Percentiles rank a stretch among this genome's conserved stretches.
These are phyloP conservation scores for Himalopsyche kuldschensis DNA, from an alignment of 2,888 invertebrate genomes.

Conservation along the genomic window DNA sequence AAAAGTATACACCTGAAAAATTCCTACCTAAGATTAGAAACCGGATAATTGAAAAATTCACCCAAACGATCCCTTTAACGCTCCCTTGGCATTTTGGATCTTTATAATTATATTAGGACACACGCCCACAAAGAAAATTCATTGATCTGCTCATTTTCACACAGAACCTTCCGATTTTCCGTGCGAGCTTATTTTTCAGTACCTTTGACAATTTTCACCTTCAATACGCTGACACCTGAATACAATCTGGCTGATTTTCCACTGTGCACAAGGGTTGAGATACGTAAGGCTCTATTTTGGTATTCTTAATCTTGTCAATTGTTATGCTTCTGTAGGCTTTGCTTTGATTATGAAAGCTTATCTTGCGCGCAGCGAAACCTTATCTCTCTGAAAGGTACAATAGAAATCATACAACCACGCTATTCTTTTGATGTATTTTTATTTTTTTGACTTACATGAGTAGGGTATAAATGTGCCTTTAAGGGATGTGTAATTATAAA, in stretches of 20 bases:
- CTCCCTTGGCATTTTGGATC: background rate
- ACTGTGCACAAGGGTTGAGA: background rate
- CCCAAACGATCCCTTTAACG: background rate
- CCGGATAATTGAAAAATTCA: background rate
- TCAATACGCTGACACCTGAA: background rate
- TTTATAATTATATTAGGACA: background rate
- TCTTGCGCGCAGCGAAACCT: background rate
- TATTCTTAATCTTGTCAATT: background rate
- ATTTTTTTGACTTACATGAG: too few species aligned
- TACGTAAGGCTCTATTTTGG: background rate
- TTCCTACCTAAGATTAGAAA: background rate
- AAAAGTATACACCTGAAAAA: background rate
- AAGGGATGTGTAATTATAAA: too few species aligned
- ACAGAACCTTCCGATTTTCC: background rate
- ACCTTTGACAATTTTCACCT: conserved; percentile 3
- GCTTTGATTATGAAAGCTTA: background rate
- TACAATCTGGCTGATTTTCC: background rate
- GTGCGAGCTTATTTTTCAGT: background rate
- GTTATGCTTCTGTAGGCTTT: background rate
- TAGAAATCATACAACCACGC: too few species aligned
- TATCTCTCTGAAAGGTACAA: background rate
- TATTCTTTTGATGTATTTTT: too few species aligned
- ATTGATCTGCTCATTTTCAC: background rate
- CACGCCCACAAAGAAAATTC: background rate
- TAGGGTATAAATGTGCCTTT: too few species aligned